phyloP scores from a whole-genome alignment of 2,113 vertebrate species.

The Plestiodon gilberti region DNA sequence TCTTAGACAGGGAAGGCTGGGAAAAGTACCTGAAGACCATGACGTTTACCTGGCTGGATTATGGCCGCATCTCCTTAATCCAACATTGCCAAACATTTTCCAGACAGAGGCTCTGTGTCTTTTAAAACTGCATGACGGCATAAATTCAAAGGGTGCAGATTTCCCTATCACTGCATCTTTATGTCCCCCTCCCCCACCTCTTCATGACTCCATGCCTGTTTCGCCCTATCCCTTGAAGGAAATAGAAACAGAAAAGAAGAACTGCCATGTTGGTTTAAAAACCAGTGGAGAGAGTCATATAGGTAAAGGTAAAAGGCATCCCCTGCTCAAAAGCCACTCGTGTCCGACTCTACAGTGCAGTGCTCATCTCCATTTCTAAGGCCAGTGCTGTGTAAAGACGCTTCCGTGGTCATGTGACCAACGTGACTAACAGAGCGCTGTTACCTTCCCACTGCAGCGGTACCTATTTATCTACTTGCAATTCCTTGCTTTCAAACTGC shows the following conservation, averaged over 20 bases:
- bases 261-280: background rate
- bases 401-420: too few relatives aligned
- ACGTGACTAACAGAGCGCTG: too few relatives aligned
- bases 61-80: too few relatives aligned
- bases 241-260: background rate
- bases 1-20: background rate
- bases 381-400: too few relatives aligned
- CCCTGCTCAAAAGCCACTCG: too few relatives aligned
- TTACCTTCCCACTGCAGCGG: too few relatives aligned
- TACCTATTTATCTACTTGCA: too few relatives aligned
- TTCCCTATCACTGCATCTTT: background rate
- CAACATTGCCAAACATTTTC: background rate
- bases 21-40: background rate
- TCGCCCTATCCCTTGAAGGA: background rate
- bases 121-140: background rate
- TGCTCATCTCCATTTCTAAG: too few relatives aligned
- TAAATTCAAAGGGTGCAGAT: background rate
- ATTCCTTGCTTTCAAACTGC: too few relatives aligned
- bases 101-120: background rate
- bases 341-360: too few relatives aligned
- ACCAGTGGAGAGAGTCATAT: background rate
- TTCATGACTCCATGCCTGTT: background rate
- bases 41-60: too few relatives aligned
- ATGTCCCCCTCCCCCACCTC: background rate
- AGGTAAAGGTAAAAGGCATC: too few relatives aligned